Base-by-base conservation (phyloP, 2,797 vertebrate species). In the Melopsittacus undulatus region DNA sequence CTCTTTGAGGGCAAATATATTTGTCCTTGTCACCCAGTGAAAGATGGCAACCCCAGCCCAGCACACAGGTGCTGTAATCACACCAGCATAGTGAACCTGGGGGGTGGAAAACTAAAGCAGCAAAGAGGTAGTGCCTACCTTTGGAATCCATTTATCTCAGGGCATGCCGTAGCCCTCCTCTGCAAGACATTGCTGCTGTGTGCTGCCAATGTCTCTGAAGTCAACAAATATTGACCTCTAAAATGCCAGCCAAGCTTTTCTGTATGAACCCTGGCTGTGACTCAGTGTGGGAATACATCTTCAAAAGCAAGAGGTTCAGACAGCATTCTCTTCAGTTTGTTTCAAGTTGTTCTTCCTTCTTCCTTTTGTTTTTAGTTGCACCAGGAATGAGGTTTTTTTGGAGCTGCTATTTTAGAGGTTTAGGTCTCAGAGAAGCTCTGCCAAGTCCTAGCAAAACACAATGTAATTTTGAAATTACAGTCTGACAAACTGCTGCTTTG, bases 391-490 rank as follows among this genome's bases (percentile, higher is more conserved):
- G 81, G 78, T 16, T 89, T 89, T 96, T 85, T 36, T 7, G 42
- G 79, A 59, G 91, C 56, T 63, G 56, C 84, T 93, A 66, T 82
- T 96, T 96, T 83, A 79, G 70, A 95, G 95, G 78, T 54, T 34
- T 32, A 51, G 77, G 90, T 49, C 66, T 45, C 61, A 22, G 51
- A 75, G 59, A 89, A 83, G 74, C 90, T 75, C 87, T 95, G 94
- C 93, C 95, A 97, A 95, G 64, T 91, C 51, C 43, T 63, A 91
- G 89, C 54, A 94, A 92, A 95, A 82, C 49, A 92, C 46, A 89
- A 30, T 63, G 46, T 78, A 84, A 94, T 96, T 95, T 94, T 93
- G 92, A 95, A 96, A 97, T 96, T 94, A 94, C 68, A 94, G 95
- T 77, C 87, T 92, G 81, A 63, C 78, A 89, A 94, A 84, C 49